These are phyloP conservation scores for Orthonevra nobilis DNA, from an alignment of 2,888 invertebrate genomes.

Conservation along the genomic window DNA sequence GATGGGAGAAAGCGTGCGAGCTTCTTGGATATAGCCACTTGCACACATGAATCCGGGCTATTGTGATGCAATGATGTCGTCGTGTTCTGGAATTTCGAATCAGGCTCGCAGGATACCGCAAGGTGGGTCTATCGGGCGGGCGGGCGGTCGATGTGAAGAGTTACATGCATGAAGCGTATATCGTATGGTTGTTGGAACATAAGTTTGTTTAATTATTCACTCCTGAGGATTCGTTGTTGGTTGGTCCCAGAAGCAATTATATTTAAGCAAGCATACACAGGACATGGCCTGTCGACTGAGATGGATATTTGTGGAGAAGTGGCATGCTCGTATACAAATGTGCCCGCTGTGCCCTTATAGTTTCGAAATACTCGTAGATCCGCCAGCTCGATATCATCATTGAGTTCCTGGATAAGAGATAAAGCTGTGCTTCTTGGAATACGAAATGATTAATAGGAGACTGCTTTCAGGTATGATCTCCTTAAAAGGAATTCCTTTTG, in stretches of 20 bases:
- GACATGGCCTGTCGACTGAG: not conserved
- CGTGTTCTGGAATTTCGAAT: slow-evolving; percentile 31
- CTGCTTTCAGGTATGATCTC: slow-evolving; percentile 1
- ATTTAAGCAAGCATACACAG: slow-evolving; percentile 27
- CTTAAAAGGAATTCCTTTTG: not conserved
- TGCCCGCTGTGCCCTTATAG: no score
- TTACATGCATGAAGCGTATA: not conserved
- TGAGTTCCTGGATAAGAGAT: slow-evolving; percentile 10
- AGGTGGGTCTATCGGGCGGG: no score
- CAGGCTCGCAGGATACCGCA: slow-evolving; percentile 29
- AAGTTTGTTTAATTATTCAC: slow-evolving; percentile 52
- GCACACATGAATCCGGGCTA: slow-evolving; percentile 14
- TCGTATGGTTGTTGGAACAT: slow-evolving; percentile 6
- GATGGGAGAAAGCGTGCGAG: slow-evolving; percentile 24
- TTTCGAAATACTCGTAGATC: slow-evolving; percentile 23
- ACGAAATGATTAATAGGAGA: slow-evolving; percentile 39
- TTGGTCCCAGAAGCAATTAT: slow-evolving; percentile 53
- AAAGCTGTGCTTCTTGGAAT: slow-evolving; percentile 31
- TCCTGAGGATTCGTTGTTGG: slow-evolving; percentile 20
- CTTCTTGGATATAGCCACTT: not conserved
- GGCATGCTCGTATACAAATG: no score
- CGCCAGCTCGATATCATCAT: slow-evolving; percentile 39
- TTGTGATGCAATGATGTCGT: slow-evolving; percentile 38
- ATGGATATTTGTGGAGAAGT: slow-evolving; percentile 1
- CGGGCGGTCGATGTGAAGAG: not conserved